Base-by-base conservation (phyloP, 2,888 invertebrate genomes). In the Heliconius aoede region DNA sequence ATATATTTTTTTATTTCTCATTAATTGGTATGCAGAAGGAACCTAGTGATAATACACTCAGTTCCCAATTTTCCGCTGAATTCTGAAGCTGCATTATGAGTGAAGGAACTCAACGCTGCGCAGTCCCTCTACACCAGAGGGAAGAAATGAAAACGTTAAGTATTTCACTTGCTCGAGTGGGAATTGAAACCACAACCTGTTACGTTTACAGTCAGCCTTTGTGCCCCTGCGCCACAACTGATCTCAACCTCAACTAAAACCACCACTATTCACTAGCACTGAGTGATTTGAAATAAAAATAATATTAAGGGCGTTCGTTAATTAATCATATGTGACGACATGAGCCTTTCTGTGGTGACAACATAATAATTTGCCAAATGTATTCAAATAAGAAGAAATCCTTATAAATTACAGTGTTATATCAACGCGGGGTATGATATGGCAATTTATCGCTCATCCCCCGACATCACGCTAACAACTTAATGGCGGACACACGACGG, bases 401-500 rank as follows among this genome's bases (percentile, higher is more conserved):
- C 64, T 71, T 69, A 76, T 69, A 78, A 78, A 78, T 78, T 71
- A 65, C 76, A 64, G 30, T 30, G 51, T 71, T 76, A 68, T 73
- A 73, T 76, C 72, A 78, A 76, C 69, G 69, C n/a, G 58, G 73
- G 30, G 78, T 40, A 76, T 78, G 77, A 81, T 78, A 80, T 77
- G 79, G 69, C 81, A 78, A 80, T 82, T 75, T 76, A 76, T 78
- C 73, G 73, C 77, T 78, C 83, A 85, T 85, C 84, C 85, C 87
- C 82, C 82, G 79, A 79, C 74, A 82, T 81, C 80, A 74, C 82
- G 83, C 86, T 86, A 89, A 89, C 88, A 82, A 87, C 84, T 85
- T 90, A 91, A 92, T 90, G 89, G 87, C 82, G 85, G 90, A 88
- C 92, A 89, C 91, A 88, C 90, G 89, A 85, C 87, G 69, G 24